A percentile compares a stretch with the other conserved stretches of the same genome.
Conservation (phyloP, 2,113 vertebrate genomes). For the Crotalus viridis region DNA sequence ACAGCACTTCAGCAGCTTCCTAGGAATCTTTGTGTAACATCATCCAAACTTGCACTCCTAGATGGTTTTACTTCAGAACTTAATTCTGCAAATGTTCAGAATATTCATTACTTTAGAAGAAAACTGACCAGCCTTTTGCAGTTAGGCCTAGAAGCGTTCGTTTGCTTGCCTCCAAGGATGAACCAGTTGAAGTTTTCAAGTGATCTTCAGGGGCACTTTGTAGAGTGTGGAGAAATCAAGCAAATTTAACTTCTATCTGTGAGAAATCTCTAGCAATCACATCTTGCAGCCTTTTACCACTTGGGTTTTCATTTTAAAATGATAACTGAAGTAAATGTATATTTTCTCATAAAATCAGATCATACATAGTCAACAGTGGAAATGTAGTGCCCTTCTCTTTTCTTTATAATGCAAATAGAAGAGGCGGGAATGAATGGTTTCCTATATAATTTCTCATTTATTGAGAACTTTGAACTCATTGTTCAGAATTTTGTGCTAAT, state of each 20-base stretch:
- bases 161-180: not conserved
- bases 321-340: not conserved
- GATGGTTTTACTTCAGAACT: not conserved
- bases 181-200: not conserved
- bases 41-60: not conserved
- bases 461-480: not conserved
- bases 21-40: not conserved
- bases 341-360: not conserved
- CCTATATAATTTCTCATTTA: conserved; percentile 7
- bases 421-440: conserved; percentile 4
- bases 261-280: not conserved
- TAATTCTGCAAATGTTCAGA: not conserved
- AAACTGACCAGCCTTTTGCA: not conserved
- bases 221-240: not conserved
- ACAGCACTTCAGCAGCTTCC: not conserved
- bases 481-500: not conserved
- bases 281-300: not conserved
- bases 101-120: not conserved
- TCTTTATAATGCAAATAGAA: not conserved
- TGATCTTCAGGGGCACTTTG: not conserved
- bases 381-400: not conserved
- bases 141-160: not conserved
- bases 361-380: not conserved
- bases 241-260: not conserved
- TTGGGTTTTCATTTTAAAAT: not conserved